Base-by-base conservation (phyloP, 2,113 vertebrate species). In the Cebidichthys violaceus region DNA sequence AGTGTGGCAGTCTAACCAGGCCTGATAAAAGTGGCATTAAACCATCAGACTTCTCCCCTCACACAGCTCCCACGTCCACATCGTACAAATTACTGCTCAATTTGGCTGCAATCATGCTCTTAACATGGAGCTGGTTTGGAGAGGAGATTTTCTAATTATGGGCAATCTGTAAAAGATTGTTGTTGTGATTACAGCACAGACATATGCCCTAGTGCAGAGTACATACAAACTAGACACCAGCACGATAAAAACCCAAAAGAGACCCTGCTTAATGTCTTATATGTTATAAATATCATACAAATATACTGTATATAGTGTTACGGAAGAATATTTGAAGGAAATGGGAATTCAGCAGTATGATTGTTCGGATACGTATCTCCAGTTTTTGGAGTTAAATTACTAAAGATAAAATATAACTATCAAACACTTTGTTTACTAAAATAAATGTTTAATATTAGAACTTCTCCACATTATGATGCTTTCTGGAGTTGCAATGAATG, bases 81-180 rank as follows among this genome's bases (percentile, higher is more conserved):
- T 93, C 86, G 83, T 90, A 91, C 94, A 94, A 94, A 95, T 94
- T 94, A 93, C 92, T 88, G 91, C 92, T 90, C 90, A 93, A 93
- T 93, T 93, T 93, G 91, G 86, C 92, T 93, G 91, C 94, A 93
- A 94, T 93, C 94, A 93, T 93, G 92, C 90, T 92, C 92, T 94
- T 92, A 94, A 94, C 91, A 93, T 93, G 84, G 90, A 93, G 92
- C 94, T 93, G 90, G 90, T 93, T 94, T 93, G 88, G 87, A 91
- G 92, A 90, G 89, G 91, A 89, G 94, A 91, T 92, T 93, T 92
- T 93, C 91, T 94, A 95, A 94, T 94, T 93, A 94, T 89, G 91
- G 92, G 86, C 93, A 92, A 92, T 93, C 93, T 93, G 90, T 92
- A 92, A 94, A 91, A 92, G 90, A 94, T 93, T 93, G 90, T 91